phyloP scores from a whole-genome alignment of 2,113 vertebrate genomes.

The Progne subis region DNA sequence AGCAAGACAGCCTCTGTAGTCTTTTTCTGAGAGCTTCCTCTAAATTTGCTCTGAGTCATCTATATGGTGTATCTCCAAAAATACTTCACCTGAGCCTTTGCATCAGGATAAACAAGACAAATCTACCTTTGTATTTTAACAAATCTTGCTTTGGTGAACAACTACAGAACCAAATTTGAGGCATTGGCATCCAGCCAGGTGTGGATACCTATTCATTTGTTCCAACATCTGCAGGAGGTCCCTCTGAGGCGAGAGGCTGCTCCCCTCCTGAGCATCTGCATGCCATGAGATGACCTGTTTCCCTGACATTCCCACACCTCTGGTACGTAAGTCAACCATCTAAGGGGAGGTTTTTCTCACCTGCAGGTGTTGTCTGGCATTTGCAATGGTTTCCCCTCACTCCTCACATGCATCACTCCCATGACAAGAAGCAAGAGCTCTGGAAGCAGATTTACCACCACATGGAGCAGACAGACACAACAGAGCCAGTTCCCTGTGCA shows the following conservation, averaged over 20 bases:
- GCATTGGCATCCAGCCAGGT: neutral
- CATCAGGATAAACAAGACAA: neutral
- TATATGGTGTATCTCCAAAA: neutral
- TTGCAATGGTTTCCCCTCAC: neutral
- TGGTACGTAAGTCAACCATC: neutral
- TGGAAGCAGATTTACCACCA: neutral
- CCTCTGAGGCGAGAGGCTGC: neutral
- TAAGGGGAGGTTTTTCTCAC: neutral
- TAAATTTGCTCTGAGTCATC: neutral
- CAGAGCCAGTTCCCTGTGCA: neutral
- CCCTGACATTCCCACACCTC: neutral
- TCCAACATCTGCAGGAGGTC: neutral
- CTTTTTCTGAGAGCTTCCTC: neutral
- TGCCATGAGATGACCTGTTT: neutral
- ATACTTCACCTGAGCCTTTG: neutral
- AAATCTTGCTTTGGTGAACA: neutral
- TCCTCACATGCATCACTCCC: neutral
- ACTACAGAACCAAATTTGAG: neutral
- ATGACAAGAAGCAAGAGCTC: neutral
- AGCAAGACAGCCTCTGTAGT: neutral
- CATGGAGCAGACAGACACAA: neutral
- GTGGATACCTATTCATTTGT: neutral
- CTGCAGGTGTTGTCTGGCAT: neutral
- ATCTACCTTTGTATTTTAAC: neutral
- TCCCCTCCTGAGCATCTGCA: neutral